Evolutionary conservation across 2,113 vertebrate species (phyloP), one percentile per base, ranked within the genome.

Genomic region (Grus americana): DNA sequence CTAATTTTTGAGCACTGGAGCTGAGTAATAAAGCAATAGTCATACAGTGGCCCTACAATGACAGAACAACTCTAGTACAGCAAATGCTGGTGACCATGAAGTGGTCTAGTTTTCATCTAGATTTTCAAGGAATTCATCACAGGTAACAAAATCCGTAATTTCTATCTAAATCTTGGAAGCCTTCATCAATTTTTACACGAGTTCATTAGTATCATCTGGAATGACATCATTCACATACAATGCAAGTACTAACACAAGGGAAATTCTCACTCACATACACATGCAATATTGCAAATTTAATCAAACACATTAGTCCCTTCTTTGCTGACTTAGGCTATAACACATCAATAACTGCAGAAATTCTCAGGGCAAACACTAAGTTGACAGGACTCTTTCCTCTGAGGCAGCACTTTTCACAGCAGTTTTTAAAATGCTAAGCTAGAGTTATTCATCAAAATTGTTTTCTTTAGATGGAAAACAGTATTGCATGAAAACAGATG

Each of bases 371-470:
- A 88, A 86, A 73, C 61, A 42, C 67, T 20, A 47, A 72, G 75
- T 20, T 79, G 73, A 92, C 91, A 92, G 74, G 52, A 83, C 26
- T 49, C 38, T 21, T 79, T 79, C 76, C 49, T 90, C 88, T 59
- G 74, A 93, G 68, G 54, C 81, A 97, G 94, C 93, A 91, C 65
- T 94, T 97, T 84, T 9, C 75, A 78, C 62, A 68, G 61, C 21
- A 81, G 66, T 70, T 93, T 91, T 58, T 27, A 58, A 95, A 92
- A 66, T 6, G 65, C 79, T 61, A 94, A 91, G 75, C 66, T 72
- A 42, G 8, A 76, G 26, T 87, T 87, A 95, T 94, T 94, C 12
- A 97, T 96, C 87, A 80, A 79, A 91, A 81, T 38, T 36, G 55
- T 32, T 79, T 79, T 47, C 71, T 79, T 84, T 73, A 84, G 89